Evolutionary conservation across 2,888 invertebrate genomes (phyloP).

Genomic region (Elgonia sp.): DNA sequence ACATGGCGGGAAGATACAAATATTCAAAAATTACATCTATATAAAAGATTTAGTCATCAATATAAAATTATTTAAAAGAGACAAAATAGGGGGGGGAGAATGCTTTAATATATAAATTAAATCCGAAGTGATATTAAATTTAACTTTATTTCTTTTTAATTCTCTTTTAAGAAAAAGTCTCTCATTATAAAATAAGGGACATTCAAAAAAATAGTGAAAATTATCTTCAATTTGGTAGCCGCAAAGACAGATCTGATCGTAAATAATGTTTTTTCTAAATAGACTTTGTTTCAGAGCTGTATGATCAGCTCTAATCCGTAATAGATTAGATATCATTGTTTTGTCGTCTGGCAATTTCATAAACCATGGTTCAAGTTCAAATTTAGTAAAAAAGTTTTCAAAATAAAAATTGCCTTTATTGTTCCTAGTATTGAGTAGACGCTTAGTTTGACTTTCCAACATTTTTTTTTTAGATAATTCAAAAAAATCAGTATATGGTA

Average conservation of each 20-base stretch:
- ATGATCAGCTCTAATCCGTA: conserved; percentile 41
- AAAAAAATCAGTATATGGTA: conserved; percentile 17
- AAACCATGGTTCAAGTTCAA: conserved; percentile 21
- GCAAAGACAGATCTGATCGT: conserved; percentile 5
- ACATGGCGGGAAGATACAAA: no score
- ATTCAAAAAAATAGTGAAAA: conserved; percentile 58
- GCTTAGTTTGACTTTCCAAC: no score
- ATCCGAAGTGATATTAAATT: no score
- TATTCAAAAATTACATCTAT: no score
- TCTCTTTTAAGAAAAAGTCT: background rate
- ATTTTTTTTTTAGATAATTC: background rate
- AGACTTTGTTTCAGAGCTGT: conserved; percentile 22
- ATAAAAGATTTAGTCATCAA: no score
- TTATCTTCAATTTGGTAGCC: conserved; percentile 17
- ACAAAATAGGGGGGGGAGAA: no score
- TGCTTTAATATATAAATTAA: no score
- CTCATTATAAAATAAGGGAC: background rate
- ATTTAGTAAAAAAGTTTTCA: conserved; percentile 25
- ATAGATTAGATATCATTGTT: conserved; percentile 3
- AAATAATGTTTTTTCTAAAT: conserved; percentile 48
- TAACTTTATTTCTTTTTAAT: no score
- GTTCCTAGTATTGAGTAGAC: conserved; percentile 1
- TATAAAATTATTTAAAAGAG: no score
- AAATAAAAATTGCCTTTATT: conserved; percentile 28
- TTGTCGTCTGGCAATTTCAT: conserved; percentile 32